Percentiles rank a stretch among this genome's conserved stretches.
Conservation (phyloP, 2,797 vertebrate species). For the Diplodus puntazzo region DNA sequence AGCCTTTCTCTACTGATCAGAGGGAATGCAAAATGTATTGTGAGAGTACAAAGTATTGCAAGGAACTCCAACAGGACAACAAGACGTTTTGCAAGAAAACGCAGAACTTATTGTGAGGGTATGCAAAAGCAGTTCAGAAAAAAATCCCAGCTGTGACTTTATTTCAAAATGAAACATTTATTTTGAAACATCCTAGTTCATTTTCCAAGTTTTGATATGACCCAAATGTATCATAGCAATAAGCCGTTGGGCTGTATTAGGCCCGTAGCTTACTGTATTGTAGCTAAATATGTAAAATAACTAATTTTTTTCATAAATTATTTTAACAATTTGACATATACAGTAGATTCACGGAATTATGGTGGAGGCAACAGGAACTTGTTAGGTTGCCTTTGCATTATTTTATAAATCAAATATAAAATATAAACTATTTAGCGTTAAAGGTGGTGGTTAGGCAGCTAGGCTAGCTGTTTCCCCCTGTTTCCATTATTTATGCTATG, state of each 20-base stretch:
- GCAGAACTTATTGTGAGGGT: neutral
- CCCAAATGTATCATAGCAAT: neutral
- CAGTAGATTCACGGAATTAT: too few relatives aligned
- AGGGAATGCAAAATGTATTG: neutral
- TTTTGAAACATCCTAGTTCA: neutral
- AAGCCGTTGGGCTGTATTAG: neutral
- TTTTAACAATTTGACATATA: neutral
- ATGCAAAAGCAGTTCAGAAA: neutral
- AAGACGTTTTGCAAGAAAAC: neutral
- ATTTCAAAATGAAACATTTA: neutral
- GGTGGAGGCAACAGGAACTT: neutral
- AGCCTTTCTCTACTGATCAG: neutral
- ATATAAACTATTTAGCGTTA: neutral
- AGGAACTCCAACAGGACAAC: neutral
- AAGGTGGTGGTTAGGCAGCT: neutral
- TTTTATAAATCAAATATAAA: neutral
- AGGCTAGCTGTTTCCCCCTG: neutral
- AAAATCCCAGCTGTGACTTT: neutral
- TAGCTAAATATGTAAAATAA: too few relatives aligned
- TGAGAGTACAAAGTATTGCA: neutral
- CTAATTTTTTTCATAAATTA: too few relatives aligned
- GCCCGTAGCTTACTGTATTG: neutral
- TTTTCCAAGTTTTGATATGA: constrained; percentile 1
- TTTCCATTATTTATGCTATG: neutral
- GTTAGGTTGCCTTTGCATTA: too few relatives aligned